A percentile compares a stretch with the other conserved stretches of the same genome.
Conservation (phyloP, 2,113 vertebrate species). For the Zosterops lateralis region DNA sequence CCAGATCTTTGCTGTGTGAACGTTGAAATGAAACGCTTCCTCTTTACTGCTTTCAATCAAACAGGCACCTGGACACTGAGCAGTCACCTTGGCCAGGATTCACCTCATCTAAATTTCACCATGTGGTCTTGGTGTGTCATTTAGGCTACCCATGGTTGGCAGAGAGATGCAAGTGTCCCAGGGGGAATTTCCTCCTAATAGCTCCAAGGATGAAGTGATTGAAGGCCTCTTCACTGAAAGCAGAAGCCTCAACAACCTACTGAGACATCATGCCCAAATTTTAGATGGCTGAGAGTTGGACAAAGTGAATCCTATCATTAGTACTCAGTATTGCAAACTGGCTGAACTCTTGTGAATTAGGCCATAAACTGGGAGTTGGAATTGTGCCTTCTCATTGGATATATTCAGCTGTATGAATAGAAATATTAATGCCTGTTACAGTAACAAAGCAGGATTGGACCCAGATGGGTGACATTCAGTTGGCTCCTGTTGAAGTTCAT, state of each 20-base stretch:
- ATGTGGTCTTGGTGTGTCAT: background rate
- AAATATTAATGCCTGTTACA: background rate
- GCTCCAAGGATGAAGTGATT: background rate
- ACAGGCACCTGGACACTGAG: background rate
- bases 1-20: background rate
- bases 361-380: background rate
- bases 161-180: background rate
- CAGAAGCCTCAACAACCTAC: background rate
- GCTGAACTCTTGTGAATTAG: background rate
- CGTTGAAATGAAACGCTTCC: background rate
- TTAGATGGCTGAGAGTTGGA: background rate
- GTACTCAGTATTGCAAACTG: background rate
- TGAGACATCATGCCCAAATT: background rate
- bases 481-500: background rate
- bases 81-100: background rate
- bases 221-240: background rate
- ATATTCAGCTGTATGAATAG: background rate
- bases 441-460: background rate
- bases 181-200: background rate
- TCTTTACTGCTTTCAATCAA: background rate
- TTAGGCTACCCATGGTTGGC: background rate
- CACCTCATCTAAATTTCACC: background rate
- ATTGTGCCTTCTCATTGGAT: background rate
- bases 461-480: background rate
- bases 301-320: background rate